These are phyloP conservation scores for Chunga burmeisteri DNA, from an alignment of 2,113 vertebrate species.

Conservation along the genomic window DNA sequence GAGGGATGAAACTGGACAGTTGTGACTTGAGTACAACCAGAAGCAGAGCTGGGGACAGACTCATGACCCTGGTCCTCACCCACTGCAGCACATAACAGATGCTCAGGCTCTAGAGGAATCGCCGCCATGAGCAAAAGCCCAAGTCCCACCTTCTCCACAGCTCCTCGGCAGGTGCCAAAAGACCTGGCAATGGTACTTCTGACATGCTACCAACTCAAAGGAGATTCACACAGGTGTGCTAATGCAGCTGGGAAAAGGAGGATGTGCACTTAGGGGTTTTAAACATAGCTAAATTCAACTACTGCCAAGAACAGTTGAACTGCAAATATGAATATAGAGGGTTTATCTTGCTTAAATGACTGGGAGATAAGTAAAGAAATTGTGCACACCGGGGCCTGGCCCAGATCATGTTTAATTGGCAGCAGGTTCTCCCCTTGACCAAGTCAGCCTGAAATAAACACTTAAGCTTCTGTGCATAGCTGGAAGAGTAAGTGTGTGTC, in stretches of 20 bases:
- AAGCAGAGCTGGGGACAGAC: not conserved
- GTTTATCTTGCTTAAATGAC: not conserved
- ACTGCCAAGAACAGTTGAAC: not conserved
- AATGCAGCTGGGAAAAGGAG: not conserved
- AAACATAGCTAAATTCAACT: not conserved
- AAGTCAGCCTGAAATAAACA: not conserved
- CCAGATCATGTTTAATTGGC: not conserved
- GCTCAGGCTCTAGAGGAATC: not conserved
- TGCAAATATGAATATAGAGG: not conserved
- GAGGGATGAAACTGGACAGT: not conserved
- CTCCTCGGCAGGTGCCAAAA: not conserved
- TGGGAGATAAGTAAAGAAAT: not conserved
- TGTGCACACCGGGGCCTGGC: not conserved
- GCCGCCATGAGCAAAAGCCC: not conserved
- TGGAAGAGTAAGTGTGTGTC: not conserved
- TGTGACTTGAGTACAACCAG: not conserved
- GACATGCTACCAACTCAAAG: not conserved
- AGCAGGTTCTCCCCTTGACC: not conserved
- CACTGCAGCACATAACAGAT: fast-evolving
- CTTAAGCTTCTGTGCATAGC: not conserved
- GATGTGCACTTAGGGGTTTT: not conserved
- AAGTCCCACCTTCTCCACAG: not conserved
- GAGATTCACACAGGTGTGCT: not conserved
- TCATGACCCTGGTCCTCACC: fast-evolving
- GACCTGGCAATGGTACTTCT: not conserved